Conservation (phyloP, 2,888 invertebrate species). For the Metellina segmentata region DNA sequence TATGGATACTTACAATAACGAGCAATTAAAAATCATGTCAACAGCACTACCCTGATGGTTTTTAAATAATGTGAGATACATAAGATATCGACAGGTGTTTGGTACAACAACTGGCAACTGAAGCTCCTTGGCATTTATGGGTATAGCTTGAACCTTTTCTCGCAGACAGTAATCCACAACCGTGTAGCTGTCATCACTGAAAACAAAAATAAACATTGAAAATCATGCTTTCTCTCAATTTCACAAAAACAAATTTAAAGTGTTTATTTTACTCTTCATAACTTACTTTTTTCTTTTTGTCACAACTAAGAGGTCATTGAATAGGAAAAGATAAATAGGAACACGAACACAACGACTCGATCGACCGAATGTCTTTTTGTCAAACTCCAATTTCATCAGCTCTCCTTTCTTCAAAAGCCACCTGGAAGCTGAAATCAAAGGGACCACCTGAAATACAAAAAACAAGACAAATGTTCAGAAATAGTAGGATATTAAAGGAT, state of each 20-base stretch:
- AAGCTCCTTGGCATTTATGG: conserved; percentile 84
- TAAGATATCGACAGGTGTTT: conserved; percentile 85
- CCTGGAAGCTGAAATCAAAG: conserved; percentile 83
- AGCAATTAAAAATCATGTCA: conserved; percentile 85
- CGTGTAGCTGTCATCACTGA: conserved; percentile 87
- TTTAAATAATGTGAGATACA: conserved; percentile 91
- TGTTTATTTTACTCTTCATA: background rate
- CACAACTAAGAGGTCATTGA: conserved; percentile 94
- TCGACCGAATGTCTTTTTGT: conserved; percentile 90
- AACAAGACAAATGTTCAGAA: background rate
- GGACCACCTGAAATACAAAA: conserved; percentile 82
- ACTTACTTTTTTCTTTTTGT: conserved; percentile 83
- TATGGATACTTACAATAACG: conserved; percentile 72
- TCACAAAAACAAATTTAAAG: background rate
- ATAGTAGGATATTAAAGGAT: background rate
- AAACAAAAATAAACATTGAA: conserved; percentile 65
- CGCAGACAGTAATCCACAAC: conserved; percentile 90
- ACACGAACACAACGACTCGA: conserved; percentile 87
- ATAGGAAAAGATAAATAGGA: conserved; percentile 89
- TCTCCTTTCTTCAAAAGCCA: conserved; percentile 92
- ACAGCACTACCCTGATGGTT: conserved; percentile 91
- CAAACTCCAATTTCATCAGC: conserved; percentile 88
- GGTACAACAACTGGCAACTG: conserved; percentile 84
- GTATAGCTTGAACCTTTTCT: conserved; percentile 87
- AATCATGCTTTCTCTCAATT: background rate